Evolutionary conservation across 2,113 vertebrate species (phyloP), one percentile per base, ranked within the genome.

Genomic region (Oriolus oriolus): DNA sequence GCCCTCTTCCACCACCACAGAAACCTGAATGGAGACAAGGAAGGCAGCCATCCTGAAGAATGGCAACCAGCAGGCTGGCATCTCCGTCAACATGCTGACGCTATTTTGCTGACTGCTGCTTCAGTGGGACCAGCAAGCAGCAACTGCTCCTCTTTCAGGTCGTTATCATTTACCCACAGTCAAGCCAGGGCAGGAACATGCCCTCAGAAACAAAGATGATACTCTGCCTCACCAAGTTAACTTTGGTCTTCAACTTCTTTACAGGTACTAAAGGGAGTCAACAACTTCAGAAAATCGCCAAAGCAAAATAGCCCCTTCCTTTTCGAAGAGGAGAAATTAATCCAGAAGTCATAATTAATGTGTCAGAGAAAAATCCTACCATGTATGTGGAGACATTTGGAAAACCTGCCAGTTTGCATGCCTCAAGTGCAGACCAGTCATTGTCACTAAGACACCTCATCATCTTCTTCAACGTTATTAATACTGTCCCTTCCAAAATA

Each of bases 91-190:
- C 11, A 13, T 3, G 6, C 23, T 66, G 61, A 71, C 7, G 23
- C 33, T 54, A 0, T 69, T 65, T 60, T 88, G 60, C 53, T 87
- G 42, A 68, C 56, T 45, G 31, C 41, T 65, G 10, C 35, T n/a
- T 73, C 63, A 56, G 10, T 4, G 41, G 14, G 23, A 27, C 59
- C 2, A 8, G 23, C 39, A 69, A 79, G 65, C 74, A 75, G 59
- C 1, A 0, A 50, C 35, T 73, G 54, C 52, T 80, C 19, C 54
- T 75, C 52, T 37, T 92, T 54, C 39, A 63, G 35, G 35, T 63
- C 0, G 0, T 37, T 42, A 59, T 27, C 11, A 6, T 42, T 19
- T 93, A 23, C 35, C 31, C 3, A 1, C 30, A 56, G 21, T 24
- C 49, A 64, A 56, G 57, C 44, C 57, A 92, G 13, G n/a, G 15